Evolutionary conservation across 30 jellyfish, hydroid and myxozoan species (phyloP), one percentile per base, ranked within the genome.

Genomic region (Aurelia sp.): DNA sequence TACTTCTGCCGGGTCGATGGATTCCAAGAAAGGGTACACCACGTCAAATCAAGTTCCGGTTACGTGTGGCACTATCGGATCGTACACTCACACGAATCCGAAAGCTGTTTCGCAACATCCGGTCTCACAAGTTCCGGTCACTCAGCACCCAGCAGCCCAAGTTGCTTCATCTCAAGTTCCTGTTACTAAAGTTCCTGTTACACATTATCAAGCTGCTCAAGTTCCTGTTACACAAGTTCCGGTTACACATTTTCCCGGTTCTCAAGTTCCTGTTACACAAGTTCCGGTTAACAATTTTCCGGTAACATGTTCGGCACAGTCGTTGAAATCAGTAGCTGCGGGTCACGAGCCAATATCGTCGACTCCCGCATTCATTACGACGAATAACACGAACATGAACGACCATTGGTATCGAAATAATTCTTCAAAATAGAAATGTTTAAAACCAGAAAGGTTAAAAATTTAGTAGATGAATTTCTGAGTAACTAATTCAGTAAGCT

Each of bases 291-390:
- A 86, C 48, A 86, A 84, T 20, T 57, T 58, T 30, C 93, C 93
- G 55, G 93, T 84, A 13, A 84, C 93, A 16, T 84, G 93, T 50
- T 58, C 87, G 58, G 66, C 93, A 4, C 93, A 84, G 71, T 84
- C 93, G 21, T 22, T 71, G 18, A 84, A 37, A 69, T 37, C 84
- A 19, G 82, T 73, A 4, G 74, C 84, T 5, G 71, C 93, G 19
- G 84, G 47, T 21, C 86, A 84, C 30, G 93, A 76, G 31, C 37
- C 86, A 19, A 66, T 20, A 11, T 55, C 87, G 65, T 71, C 93
- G 71, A 66, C 86, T 37, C 22, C 85, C 17, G 64, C 55, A 71
- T 77, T 41, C 13, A 71, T 52, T 50, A 55, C 84, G 12, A 20
- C 84, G 53, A 50, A 18, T 22, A 51, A 40, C 73, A 17, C 92